A percentile compares a stretch with the other conserved stretches of the same genome.
These are phyloP conservation scores for Xylocampa areola DNA, from an alignment of 2,888 invertebrate genomes.

Conservation along the genomic window DNA sequence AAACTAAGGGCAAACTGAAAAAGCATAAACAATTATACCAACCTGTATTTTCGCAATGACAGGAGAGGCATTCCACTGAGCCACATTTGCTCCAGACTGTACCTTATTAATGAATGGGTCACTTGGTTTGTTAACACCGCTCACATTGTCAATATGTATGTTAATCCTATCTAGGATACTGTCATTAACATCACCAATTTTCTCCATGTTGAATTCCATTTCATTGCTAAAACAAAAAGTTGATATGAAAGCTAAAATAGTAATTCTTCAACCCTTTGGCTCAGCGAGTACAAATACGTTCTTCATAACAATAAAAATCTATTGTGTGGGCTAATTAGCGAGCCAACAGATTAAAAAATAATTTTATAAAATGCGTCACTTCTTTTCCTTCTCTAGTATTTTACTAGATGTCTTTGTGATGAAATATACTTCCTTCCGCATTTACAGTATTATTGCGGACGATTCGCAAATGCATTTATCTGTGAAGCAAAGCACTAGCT, in stretches of 20 bases:
- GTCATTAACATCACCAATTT: constrained; percentile 95
- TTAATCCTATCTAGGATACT: constrained; percentile 94
- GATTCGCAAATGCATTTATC: too few relatives aligned
- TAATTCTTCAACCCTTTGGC: too few relatives aligned
- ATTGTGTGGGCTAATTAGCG: too few relatives aligned
- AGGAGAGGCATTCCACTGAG: constrained; percentile 70
- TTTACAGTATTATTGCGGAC: too few relatives aligned
- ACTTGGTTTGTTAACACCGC: constrained; percentile 63
- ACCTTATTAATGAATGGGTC: constrained; percentile 46
- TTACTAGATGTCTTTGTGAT: too few relatives aligned
- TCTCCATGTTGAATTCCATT: constrained; percentile 87
- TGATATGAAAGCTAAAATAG: constrained; percentile 15
- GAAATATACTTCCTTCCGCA: too few relatives aligned
- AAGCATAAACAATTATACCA: not conserved
- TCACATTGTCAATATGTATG: constrained; percentile 92
- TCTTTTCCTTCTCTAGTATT: too few relatives aligned
- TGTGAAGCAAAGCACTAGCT: too few relatives aligned
- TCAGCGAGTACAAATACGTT: too few relatives aligned
- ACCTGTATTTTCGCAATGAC: constrained; percentile 79
- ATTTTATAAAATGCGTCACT: too few relatives aligned
- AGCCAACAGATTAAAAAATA: too few relatives aligned
- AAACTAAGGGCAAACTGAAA: not conserved
- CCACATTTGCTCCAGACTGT: constrained; percentile 37
- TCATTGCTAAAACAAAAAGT: constrained; percentile 64
- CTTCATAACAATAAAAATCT: too few relatives aligned